Percentiles rank a stretch among this genome's conserved stretches.
These are phyloP conservation scores for Catonia carolina DNA, from an alignment of 2,888 invertebrate genomes.

Conservation along the genomic window DNA sequence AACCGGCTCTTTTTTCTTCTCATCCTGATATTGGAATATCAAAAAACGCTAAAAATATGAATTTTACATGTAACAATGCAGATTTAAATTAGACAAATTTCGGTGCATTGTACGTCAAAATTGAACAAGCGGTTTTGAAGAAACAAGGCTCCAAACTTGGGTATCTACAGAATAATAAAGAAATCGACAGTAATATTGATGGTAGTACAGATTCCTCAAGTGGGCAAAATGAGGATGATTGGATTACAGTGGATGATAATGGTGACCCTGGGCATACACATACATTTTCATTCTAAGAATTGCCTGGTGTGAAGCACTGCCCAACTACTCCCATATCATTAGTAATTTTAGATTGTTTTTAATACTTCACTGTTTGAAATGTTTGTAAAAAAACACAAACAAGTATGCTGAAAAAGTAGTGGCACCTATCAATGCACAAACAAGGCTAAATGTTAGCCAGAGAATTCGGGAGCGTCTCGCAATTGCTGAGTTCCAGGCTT, in stretches of 20 bases:
- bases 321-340: too few species aligned
- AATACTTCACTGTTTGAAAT: constrained; percentile 7
- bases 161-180: too few species aligned
- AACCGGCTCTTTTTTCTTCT: too few species aligned
- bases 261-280: background rate
- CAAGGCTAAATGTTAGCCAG: background rate
- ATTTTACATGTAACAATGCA: too few species aligned
- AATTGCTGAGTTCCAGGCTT: background rate
- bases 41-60: too few species aligned
- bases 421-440: background rate
- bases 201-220: background rate
- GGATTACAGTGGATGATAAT: background rate
- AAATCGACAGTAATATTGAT: too few species aligned
- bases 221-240: background rate
- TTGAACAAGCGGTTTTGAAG: too few species aligned
- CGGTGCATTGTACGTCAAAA: too few species aligned
- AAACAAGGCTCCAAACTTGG: too few species aligned
- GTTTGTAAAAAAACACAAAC: constrained; percentile 17
- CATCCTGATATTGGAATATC: too few species aligned
- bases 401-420: constrained; percentile 14
- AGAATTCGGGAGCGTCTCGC: constrained; percentile 13
- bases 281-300: background rate
- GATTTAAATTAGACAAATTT: too few species aligned
- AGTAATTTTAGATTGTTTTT: background rate
- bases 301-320: background rate